Percentiles rank a stretch among this genome's conserved stretches.
phyloP scores from a whole-genome alignment of 2,113 vertebrate genomes.

The Saccopteryx bilineata region DNA sequence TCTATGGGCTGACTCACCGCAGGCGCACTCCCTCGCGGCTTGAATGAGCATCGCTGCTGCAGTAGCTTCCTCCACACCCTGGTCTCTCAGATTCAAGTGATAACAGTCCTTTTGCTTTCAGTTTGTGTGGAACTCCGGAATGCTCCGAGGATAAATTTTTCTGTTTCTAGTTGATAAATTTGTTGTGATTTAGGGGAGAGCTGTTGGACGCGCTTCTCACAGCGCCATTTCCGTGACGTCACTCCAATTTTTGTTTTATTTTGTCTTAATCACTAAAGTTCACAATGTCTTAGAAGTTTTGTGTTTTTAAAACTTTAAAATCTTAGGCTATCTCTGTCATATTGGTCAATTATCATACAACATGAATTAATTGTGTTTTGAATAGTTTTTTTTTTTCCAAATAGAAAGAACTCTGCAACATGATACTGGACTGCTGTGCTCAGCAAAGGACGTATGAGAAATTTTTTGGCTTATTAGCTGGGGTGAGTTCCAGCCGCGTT shows the following conservation, averaged over 20 bases:
- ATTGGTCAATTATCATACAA: slow-evolving; percentile 39
- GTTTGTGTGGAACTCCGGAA: no score
- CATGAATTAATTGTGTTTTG: slow-evolving; percentile 73
- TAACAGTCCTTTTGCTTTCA: no score
- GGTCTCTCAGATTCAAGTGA: no score
- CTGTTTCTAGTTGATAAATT: no score
- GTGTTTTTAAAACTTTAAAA: slow-evolving; percentile 53
- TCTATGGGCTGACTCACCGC: no score
- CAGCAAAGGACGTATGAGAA: slow-evolving; percentile 99
- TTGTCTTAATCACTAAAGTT: slow-evolving; percentile 53
- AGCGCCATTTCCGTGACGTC: no score
- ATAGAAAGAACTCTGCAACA: slow-evolving; percentile 99
- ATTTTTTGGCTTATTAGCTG: slow-evolving; percentile 98
- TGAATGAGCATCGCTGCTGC: no score
- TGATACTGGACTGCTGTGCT: slow-evolving; percentile 99
- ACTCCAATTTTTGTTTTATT: background rate
- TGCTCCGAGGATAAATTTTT: no score
- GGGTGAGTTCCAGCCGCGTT: slow-evolving; percentile 90
- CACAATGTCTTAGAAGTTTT: slow-evolving; percentile 35
- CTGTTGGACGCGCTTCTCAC: no score
- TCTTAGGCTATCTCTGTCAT: background rate
- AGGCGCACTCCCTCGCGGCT: no score
- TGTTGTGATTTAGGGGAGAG: no score
- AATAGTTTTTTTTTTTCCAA: slow-evolving; percentile 74
- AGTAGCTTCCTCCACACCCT: no score